Evolutionary conservation across 1,140 invertebrate genomes (phyloP).

Genomic region (Drosophila biarmipes): DNA sequence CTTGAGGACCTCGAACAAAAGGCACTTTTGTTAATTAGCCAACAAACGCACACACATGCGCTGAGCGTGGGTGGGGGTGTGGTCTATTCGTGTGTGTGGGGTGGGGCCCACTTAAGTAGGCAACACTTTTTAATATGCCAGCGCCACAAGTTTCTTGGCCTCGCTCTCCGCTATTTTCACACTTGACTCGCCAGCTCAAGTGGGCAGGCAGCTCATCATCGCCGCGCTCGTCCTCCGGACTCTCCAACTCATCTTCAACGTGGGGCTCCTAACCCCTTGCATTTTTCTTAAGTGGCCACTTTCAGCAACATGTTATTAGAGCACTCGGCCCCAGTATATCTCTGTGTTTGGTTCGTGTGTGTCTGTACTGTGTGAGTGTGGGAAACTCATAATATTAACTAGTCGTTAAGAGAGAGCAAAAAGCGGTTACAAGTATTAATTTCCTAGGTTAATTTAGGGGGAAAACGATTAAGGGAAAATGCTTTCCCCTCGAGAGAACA

Average conservation of each 20-base stretch:
- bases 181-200: constrained; percentile 46
- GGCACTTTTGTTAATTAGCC: constrained; percentile 78
- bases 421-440: constrained; percentile 49
- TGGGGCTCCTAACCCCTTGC: constrained; percentile 9
- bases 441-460: constrained; percentile 27
- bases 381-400: constrained; percentile 65
- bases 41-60: constrained; percentile 26
- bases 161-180: constrained; percentile 51
- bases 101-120: constrained; percentile 46
- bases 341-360: background rate
- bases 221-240: constrained; percentile 5
- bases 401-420: constrained; percentile 32
- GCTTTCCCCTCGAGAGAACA: constrained; percentile 19
- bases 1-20: constrained; percentile 66
- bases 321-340: constrained; percentile 24
- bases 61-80: background rate
- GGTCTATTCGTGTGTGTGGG: background rate
- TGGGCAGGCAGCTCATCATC: constrained; percentile 30
- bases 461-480: constrained; percentile 22
- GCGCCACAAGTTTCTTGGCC: constrained; percentile 45
- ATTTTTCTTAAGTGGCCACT: constrained; percentile 64
- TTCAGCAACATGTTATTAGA: constrained; percentile 64
- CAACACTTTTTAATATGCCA: constrained; percentile 60
- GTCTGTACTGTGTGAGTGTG: constrained; percentile 26
- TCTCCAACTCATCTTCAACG: constrained; percentile 13